Evolutionary conservation across 1,140 invertebrate species (phyloP).

Genomic region (Piezodorus guildinii): DNA sequence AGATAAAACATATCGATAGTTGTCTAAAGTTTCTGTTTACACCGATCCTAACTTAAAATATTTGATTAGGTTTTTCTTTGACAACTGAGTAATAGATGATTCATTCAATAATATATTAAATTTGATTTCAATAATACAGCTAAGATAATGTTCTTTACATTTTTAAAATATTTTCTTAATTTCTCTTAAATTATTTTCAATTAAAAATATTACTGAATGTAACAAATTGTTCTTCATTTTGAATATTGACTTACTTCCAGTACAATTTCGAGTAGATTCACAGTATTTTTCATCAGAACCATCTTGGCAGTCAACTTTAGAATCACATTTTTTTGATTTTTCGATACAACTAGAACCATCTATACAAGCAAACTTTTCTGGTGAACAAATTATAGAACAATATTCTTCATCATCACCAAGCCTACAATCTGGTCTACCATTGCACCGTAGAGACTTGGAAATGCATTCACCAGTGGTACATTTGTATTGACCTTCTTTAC

Average conservation of each 20-base stretch:
- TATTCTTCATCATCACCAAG: conserved; percentile 46
- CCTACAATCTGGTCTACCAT: conserved; percentile 46
- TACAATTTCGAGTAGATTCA: background rate
- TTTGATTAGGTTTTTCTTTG: no score
- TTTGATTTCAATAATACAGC: no score
- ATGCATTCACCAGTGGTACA: conserved; percentile 31
- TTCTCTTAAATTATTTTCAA: no score
- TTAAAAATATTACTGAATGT: no score
- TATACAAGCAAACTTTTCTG: conserved; percentile 44
- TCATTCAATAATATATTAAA: no score
- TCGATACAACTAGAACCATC: conserved; percentile 37
- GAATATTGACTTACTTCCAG: background rate
- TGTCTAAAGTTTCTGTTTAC: no score
- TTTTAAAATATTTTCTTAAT: no score
- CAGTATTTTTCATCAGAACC: conserved; percentile 30
- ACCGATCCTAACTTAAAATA: no score
- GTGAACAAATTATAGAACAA: conserved; percentile 35
- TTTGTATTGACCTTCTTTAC: conserved; percentile 27
- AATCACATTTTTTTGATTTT: conserved; percentile 25
- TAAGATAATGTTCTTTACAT: no score
- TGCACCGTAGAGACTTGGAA: conserved; percentile 35
- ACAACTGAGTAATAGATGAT: no score
- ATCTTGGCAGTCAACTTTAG: conserved; percentile 28
- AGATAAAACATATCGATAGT: no score
- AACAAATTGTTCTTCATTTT: background rate